phyloP scores from a whole-genome alignment of 2,113 vertebrate genomes.

The Lophius piscatorius region DNA sequence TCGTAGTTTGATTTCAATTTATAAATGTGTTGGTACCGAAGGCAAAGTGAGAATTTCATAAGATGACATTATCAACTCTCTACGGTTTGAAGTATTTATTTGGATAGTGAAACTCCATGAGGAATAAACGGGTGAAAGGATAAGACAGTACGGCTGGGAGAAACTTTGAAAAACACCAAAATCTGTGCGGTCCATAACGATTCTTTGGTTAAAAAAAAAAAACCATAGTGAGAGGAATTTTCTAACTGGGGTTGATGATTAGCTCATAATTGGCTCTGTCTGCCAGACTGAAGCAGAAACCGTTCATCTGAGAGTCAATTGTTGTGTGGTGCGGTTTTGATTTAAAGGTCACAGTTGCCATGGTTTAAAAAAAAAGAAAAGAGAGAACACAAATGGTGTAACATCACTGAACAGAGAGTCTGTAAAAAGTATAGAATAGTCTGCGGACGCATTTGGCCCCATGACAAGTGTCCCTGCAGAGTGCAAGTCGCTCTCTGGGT shows the following conservation, averaged over 20 bases:
- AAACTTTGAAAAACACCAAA: background rate
- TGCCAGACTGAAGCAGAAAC: slow-evolving; percentile 6
- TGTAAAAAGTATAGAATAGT: slow-evolving; percentile 34
- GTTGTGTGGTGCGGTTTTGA: slow-evolving; percentile 36
- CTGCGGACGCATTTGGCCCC: slow-evolving; percentile 28
- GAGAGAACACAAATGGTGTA: slow-evolving; percentile 5
- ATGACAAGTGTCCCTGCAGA: slow-evolving; percentile 43
- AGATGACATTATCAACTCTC: background rate
- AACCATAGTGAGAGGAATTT: background rate
- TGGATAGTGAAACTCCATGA: background rate
- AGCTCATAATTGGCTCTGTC: slow-evolving; percentile 20
- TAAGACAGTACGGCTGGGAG: background rate
- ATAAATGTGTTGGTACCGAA: no score
- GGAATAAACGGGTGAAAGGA: background rate
- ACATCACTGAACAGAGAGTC: slow-evolving; percentile 35
- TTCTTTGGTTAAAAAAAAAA: slow-evolving; percentile 18
- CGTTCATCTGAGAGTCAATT: slow-evolving; percentile 3
- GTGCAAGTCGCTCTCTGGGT: slow-evolving; percentile 67
- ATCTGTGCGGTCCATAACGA: background rate
- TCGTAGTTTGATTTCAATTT: no score
- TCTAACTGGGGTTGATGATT: slow-evolving; percentile 18
- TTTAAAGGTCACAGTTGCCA: slow-evolving; percentile 59
- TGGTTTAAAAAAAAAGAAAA: slow-evolving; percentile 9
- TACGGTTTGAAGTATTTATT: background rate
- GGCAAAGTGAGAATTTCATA: slow-evolving; percentile 13